These are phyloP conservation scores for Rhagium mordax DNA, from an alignment of 2,888 invertebrate species.

Conservation along the genomic window DNA sequence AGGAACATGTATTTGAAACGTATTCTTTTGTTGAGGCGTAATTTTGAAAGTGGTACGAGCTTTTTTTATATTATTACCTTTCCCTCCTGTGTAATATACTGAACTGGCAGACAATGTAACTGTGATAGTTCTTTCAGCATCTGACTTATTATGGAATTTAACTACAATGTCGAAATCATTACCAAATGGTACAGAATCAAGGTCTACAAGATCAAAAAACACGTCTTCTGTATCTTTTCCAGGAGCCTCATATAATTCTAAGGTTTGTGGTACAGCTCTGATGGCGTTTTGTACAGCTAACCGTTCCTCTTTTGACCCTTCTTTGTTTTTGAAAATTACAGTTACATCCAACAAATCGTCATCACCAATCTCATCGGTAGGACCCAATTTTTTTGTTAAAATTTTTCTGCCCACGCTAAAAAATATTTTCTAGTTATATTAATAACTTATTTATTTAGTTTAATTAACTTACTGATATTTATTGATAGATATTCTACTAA, in stretches of 20 bases:
- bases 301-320: slow-evolving; percentile 83
- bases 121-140: slow-evolving; percentile 75
- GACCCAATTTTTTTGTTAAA: slow-evolving; percentile 81
- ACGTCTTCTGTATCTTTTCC: slow-evolving; percentile 77
- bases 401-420: slow-evolving; percentile 82
- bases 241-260: slow-evolving; percentile 72
- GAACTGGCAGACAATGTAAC: slow-evolving; percentile 79
- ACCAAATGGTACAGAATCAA: slow-evolving; percentile 81
- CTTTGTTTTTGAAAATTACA: slow-evolving; percentile 79
- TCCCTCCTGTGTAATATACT: slow-evolving; percentile 85
- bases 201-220: slow-evolving; percentile 76
- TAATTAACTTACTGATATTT: slow-evolving; percentile 77
- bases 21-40: slow-evolving; percentile 70
- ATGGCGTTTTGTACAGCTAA: slow-evolving; percentile 84
- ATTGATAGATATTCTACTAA: slow-evolving; percentile 79
- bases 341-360: slow-evolving; percentile 82
- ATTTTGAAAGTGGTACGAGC: slow-evolving; percentile 78
- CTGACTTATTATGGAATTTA: slow-evolving; percentile 76
- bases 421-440: neutral
- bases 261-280: slow-evolving; percentile 75
- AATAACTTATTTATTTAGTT: neutral
- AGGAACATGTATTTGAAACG: slow-evolving; percentile 73
- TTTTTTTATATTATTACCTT: slow-evolving; percentile 79
- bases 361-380: slow-evolving; percentile 81
- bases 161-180: slow-evolving; percentile 79